phyloP scores from a whole-genome alignment of 2,797 vertebrate species.

The Hemibagrus guttatus region DNA sequence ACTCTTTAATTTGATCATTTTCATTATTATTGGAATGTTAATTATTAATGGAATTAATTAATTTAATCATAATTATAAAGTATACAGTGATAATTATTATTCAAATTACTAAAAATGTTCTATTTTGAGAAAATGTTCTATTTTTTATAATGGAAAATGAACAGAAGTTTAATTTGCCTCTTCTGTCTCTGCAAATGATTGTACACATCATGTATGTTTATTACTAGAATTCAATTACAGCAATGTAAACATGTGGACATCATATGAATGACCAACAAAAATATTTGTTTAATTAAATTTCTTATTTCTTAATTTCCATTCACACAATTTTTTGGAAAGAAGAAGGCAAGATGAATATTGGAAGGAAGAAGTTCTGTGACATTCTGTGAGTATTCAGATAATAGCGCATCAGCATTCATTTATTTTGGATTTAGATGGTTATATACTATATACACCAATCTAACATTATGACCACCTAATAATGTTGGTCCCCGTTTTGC shows the following conservation, averaged over 20 bases:
- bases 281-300: neutral
- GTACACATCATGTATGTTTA: neutral
- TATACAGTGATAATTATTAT: too few species aligned
- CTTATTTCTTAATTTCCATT: neutral
- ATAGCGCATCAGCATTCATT: neutral
- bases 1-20: neutral
- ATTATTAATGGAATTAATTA: neutral
- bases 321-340: too few species aligned
- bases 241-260: neutral
- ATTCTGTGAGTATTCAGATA: neutral
- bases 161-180: neutral
- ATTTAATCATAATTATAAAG: too few species aligned
- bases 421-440: neutral
- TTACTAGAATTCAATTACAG: neutral
- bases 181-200: neutral
- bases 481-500: too few species aligned
- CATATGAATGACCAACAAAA: neutral
- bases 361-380: neutral
- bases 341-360: neutral
- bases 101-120: too few species aligned
- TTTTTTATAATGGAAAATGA: neutral
- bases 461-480: too few species aligned
- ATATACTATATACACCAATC: too few species aligned
- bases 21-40: neutral
- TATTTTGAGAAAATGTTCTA: neutral